Evolutionary conservation across 2,888 invertebrate genomes (phyloP).

Genomic region (Tupiocoris notatus): DNA sequence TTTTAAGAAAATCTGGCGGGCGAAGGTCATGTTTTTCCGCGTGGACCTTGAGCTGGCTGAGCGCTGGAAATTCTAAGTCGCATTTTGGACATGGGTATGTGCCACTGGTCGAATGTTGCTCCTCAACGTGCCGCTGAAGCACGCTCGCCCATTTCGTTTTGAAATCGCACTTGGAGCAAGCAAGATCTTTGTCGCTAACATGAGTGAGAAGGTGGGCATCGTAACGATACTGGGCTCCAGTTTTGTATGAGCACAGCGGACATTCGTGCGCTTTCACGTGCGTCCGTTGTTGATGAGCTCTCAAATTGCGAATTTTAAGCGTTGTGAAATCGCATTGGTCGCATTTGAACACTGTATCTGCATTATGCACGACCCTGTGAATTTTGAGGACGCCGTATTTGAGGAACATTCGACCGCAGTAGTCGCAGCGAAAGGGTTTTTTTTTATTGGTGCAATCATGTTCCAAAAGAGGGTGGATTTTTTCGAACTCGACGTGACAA

Average conservation of each 20-base stretch:
- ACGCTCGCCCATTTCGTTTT: conserved; percentile 1
- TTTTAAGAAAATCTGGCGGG: conserved; percentile 4
- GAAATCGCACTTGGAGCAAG: conserved; percentile 5
- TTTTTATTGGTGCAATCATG: neutral
- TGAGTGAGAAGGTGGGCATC: conserved; percentile 6
- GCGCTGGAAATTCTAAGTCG: neutral
- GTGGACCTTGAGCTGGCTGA: neutral
- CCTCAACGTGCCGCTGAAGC: neutral
- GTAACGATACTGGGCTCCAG: neutral
- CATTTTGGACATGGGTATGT: conserved; percentile 4
- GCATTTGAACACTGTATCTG: neutral
- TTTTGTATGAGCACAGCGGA: neutral
- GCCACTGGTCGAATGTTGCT: neutral
- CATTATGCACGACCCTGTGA: conserved; percentile 20
- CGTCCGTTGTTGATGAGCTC: neutral
- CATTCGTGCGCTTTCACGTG: neutral
- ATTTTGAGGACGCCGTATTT: conserved; percentile 19
- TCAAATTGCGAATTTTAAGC: neutral
- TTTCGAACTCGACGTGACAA: conserved; percentile 2
- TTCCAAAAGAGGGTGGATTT: neutral
- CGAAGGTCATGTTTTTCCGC: neutral
- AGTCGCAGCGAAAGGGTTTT: neutral
- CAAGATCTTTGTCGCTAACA: neutral
- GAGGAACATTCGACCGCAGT: conserved; percentile 5
- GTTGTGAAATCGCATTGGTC: neutral